phyloP scores from a whole-genome alignment of 2,888 invertebrate genomes.

The Ormyrus labotus region DNA sequence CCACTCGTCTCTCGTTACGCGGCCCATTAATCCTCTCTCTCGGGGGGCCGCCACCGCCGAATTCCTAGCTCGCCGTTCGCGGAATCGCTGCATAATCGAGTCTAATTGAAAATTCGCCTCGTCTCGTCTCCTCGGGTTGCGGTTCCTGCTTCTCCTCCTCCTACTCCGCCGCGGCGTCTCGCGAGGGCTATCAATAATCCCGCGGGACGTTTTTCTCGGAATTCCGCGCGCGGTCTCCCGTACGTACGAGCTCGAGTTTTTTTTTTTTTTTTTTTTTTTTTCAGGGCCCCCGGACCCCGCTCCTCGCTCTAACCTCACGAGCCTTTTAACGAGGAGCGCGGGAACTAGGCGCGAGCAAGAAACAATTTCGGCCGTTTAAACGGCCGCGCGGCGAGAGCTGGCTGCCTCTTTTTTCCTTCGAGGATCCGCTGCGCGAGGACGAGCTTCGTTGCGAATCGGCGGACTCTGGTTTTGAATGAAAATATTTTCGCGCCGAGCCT shows the following conservation, averaged over 20 bases:
- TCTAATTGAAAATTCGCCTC: constrained; percentile 57
- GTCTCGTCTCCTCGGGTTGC: constrained; percentile 2
- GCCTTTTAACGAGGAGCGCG: constrained; percentile 49
- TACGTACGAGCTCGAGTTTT: constrained; percentile 42
- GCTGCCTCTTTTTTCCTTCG: neutral
- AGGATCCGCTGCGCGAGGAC: neutral
- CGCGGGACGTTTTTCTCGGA: constrained; percentile 58
- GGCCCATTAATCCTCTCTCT: neutral
- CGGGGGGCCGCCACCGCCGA: constrained; percentile 10
- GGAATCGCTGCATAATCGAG: constrained; percentile 53
- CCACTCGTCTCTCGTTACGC: neutral
- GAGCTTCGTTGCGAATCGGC: neutral
- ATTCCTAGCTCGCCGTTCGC: constrained; percentile 46
- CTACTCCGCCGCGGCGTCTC: constrained; percentile 6
- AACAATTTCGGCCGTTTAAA: constrained; percentile 49
- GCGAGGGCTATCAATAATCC: constrained; percentile 58
- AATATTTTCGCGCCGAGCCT: neutral
- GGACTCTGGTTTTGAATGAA: constrained; percentile 10
- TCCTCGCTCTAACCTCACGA: neutral
- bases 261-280: constrained; percentile 34
- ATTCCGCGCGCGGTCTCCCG: constrained; percentile 45
- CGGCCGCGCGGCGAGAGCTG: constrained; percentile 16
- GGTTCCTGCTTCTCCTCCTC: neutral
- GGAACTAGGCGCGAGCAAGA: constrained; percentile 38
- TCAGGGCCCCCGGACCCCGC: neutral